Evolutionary conservation across 2,113 vertebrate genomes (phyloP).

Genomic region (Nothoprocta pentlandii): DNA sequence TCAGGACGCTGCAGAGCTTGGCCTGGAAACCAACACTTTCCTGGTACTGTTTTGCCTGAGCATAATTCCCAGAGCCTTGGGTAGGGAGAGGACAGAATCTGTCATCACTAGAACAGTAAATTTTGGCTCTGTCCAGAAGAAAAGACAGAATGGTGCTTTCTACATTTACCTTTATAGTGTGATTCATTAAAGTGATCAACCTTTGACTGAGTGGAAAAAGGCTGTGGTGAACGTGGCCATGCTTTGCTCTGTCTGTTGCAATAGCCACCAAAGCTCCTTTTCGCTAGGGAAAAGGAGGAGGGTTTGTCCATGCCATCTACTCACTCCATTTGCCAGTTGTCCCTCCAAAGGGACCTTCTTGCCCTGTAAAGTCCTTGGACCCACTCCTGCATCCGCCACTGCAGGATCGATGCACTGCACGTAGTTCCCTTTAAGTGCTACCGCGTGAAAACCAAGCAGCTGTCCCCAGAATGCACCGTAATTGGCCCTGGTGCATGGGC

Average conservation of each 20-base stretch:
- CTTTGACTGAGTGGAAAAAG: background rate
- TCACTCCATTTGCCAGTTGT: background rate
- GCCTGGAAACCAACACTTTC: background rate
- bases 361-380: background rate
- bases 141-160: background rate
- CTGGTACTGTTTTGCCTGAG: too few species aligned
- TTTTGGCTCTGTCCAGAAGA: background rate
- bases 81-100: background rate
- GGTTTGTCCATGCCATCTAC: background rate
- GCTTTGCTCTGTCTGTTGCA: too few species aligned
- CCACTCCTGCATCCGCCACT: background rate
- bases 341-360: background rate
- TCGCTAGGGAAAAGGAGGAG: background rate
- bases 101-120: background rate
- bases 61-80: background rate
- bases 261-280: background rate
- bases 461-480: background rate
- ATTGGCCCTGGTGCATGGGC: background rate
- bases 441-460: too few species aligned
- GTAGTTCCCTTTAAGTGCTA: background rate
- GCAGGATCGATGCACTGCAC: background rate
- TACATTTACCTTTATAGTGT: background rate
- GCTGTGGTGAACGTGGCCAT: too few species aligned
- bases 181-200: background rate
- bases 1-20: background rate